phyloP scores from a whole-genome alignment of 2,888 invertebrate species.

The Globia sparganii region DNA sequence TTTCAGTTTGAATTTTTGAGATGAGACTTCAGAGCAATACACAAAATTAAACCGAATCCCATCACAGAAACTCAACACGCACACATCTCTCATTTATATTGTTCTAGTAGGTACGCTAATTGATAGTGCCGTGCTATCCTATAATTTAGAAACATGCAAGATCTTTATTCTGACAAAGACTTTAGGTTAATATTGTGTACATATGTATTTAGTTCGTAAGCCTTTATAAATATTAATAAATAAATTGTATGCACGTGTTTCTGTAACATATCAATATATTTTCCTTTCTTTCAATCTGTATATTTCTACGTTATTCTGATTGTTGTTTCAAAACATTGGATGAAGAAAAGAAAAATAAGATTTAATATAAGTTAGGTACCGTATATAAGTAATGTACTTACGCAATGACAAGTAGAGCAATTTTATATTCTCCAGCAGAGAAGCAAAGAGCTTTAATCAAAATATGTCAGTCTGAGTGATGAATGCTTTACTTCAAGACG shows the following conservation, averaged over 20 bases:
- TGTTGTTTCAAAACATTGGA: neutral
- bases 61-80: neutral
- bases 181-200: too few species aligned
- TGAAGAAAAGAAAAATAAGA: neutral
- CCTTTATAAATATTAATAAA: too few species aligned
- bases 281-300: too few species aligned
- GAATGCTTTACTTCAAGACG: slow-evolving; percentile 14
- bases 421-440: neutral
- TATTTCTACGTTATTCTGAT: neutral
- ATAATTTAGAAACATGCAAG: too few species aligned
- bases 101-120: too few species aligned
- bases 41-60: neutral
- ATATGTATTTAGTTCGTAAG: too few species aligned
- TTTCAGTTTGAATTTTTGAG: neutral
- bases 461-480: slow-evolving; percentile 29
- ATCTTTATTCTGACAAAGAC: too few species aligned
- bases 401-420: neutral
- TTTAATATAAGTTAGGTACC: neutral
- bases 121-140: too few species aligned
- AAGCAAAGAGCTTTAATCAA: slow-evolving; percentile 26
- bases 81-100: neutral
- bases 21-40: neutral
- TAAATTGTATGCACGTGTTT: neutral
- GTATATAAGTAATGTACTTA: neutral
- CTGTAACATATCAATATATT: neutral